Evolutionary conservation across 2,888 invertebrate species (phyloP).

Genomic region (Cheilosia scutellata): DNA sequence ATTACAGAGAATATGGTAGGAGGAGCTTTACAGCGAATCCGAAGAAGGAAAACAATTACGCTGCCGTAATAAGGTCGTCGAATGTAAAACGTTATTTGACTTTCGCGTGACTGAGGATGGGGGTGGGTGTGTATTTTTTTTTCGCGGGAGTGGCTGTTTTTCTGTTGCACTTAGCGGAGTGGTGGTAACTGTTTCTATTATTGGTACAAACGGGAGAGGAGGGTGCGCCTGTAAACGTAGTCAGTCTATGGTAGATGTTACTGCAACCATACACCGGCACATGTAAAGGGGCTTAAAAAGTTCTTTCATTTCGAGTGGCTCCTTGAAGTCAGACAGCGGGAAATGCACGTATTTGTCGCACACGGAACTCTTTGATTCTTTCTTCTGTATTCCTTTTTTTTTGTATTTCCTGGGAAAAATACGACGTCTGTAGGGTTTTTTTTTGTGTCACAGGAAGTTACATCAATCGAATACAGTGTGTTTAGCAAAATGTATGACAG

Average conservation of each 20-base stretch:
- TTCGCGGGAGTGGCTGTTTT: conserved; percentile 11
- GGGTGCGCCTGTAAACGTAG: background rate
- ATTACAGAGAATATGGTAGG: conserved; percentile 48
- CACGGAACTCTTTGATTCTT: conserved; percentile 53
- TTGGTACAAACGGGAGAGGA: conserved; percentile 18
- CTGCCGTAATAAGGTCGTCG: conserved; percentile 62
- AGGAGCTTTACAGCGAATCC: background rate
- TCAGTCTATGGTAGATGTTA: conserved; percentile 46
- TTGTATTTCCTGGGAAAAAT: background rate
- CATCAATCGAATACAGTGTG: no score
- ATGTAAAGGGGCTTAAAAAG: conserved; percentile 44
- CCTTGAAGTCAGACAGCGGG: conserved; percentile 69
- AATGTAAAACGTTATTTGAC: conserved; percentile 69
- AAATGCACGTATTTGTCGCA: conserved; percentile 67
- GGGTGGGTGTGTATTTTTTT: conserved; percentile 6
- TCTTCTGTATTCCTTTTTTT: background rate
- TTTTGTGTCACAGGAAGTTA: no score
- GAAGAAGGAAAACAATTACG: conserved; percentile 64
- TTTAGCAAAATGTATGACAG: no score
- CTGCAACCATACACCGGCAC: conserved; percentile 18
- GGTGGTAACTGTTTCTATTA: conserved; percentile 53
- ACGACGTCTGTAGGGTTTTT: no score
- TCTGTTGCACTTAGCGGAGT: conserved; percentile 47
- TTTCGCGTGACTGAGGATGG: conserved; percentile 67
- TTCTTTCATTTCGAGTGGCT: conserved; percentile 56